Evolutionary conservation across 2,797 vertebrate species (phyloP), one percentile per base, ranked within the genome.

Genomic region (Podarcis siculus): DNA sequence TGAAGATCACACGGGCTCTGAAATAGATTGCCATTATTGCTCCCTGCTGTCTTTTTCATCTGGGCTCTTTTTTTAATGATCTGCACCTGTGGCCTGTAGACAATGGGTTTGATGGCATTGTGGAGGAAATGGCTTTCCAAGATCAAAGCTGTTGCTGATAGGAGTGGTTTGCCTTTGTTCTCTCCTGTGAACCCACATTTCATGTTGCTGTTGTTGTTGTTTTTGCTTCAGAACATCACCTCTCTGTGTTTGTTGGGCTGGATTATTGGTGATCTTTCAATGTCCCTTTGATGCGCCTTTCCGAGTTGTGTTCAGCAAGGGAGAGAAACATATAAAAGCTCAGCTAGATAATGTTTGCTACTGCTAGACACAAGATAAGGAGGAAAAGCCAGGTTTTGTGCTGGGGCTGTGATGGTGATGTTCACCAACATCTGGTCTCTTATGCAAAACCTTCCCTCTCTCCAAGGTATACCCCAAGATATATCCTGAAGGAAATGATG

Each of bases 31-130:
- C 49, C 49, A 92, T 86, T 87, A 91, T 94, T 87, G 87, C 91
- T 95, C 90, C 86, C 83, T 39, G 23, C 64, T 93, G 91, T 92
- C 91, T 94, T 96, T 64, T 96, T 95, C 93, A 90, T 92, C 95
- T 96, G 35, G 83, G 12, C 32, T 91, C 84, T 86, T 92, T 55
- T 49, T n/a, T 13, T 71, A n/a, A 94, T 93, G 90, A 91, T 94
- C 87, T 91, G 92, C 95, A 95, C 95, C 93, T 96, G 94, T 94
- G 94, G 94, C 89, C 95, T 92, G 85, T 90, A 93, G 91, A 96
- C 94, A 96, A 94, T 94, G 89, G 87, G 82, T 88, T 93, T 96
- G 92, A 94, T 95, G 95, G 93, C 93, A 64, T 67, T 88, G 39
- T 30, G 87, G n/a, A 23, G 37, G 94, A 94, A 93, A 88, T 83